phyloP scores from a whole-genome alignment of 1,140 invertebrate genomes.

The Drosophila nebulosa region DNA sequence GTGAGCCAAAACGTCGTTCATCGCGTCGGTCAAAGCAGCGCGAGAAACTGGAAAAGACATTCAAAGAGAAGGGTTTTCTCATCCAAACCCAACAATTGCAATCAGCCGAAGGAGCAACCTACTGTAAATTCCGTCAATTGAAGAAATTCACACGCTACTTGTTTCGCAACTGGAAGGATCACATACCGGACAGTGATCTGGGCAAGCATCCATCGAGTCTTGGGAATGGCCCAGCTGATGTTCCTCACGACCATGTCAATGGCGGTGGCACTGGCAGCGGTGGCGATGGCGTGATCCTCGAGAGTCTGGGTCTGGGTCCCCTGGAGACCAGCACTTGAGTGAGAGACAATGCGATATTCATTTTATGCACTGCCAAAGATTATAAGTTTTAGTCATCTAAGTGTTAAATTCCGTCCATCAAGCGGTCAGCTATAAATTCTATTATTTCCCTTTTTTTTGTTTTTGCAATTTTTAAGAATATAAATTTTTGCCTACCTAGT shows the following conservation, averaged over 20 bases:
- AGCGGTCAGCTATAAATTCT: not conserved
- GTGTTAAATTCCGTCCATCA: constrained; percentile 52
- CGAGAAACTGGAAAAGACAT: constrained; percentile 94
- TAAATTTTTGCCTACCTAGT: not conserved
- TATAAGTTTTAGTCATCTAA: constrained; percentile 48
- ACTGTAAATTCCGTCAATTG: constrained; percentile 95
- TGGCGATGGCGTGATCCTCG: constrained; percentile 5
- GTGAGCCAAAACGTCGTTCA: constrained; percentile 84
- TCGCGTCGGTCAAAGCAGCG: constrained; percentile 91
- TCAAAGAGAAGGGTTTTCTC: constrained; percentile 94
- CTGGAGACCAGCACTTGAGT: constrained; percentile 8
- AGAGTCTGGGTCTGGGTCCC: constrained; percentile 23
- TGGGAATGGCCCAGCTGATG: not conserved
- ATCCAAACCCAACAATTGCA: constrained; percentile 96
- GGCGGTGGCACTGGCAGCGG: not conserved
- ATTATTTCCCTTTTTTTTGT: not conserved
- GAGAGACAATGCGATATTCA: constrained; percentile 11
- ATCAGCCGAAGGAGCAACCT: constrained; percentile 94
- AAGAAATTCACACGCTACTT: constrained; percentile 95
- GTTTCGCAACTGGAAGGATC: constrained; percentile 96
- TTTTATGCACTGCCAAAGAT: constrained; percentile 65
- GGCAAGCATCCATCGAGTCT: constrained; percentile 36
- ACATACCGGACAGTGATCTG: constrained; percentile 89
- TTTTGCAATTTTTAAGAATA: not conserved
- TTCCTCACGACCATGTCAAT: constrained; percentile 9